Evolutionary conservation across 2,888 invertebrate species (phyloP).

Genomic region (Tetheella fluctuosa): DNA sequence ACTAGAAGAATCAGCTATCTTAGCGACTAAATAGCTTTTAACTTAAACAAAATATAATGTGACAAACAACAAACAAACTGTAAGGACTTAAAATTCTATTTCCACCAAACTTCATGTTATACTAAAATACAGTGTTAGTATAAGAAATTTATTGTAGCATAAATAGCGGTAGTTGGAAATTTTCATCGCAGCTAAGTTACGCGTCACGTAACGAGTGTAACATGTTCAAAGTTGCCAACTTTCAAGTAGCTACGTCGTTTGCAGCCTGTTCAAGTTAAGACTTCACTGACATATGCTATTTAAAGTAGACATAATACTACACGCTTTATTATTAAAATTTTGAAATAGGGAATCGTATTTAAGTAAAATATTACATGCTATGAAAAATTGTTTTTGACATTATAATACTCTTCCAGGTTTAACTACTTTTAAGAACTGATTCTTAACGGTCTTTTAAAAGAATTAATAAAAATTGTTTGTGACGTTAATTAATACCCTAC

Average conservation of each 20-base stretch:
- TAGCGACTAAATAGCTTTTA: background rate
- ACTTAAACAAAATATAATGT: background rate
- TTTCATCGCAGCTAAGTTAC: constrained; percentile 31
- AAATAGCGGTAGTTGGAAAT: constrained; percentile 30
- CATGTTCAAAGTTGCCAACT: constrained; percentile 53
- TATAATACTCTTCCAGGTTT: too few species aligned
- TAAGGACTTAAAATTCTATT: background rate
- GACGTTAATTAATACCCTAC: too few species aligned
- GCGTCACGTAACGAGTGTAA: constrained; percentile 42
- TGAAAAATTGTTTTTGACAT: too few species aligned
- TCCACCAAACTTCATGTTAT: background rate
- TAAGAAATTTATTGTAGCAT: constrained; percentile 12
- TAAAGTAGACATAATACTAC: background rate
- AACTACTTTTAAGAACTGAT: too few species aligned
- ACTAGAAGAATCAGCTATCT: too few species aligned
- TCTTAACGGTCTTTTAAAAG: too few species aligned
- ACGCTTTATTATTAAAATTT: background rate
- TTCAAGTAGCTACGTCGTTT: constrained; percentile 49
- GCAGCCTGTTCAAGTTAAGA: constrained; percentile 23
- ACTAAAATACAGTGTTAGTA: constrained; percentile 8
- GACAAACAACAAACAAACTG: background rate
- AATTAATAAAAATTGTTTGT: too few species aligned
- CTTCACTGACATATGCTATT: constrained; percentile 14
- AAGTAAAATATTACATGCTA: background rate
- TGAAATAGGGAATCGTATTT: background rate